Evolutionary conservation across 2,113 vertebrate genomes (phyloP).

Genomic region (Gopherus flavomarginatus): DNA sequence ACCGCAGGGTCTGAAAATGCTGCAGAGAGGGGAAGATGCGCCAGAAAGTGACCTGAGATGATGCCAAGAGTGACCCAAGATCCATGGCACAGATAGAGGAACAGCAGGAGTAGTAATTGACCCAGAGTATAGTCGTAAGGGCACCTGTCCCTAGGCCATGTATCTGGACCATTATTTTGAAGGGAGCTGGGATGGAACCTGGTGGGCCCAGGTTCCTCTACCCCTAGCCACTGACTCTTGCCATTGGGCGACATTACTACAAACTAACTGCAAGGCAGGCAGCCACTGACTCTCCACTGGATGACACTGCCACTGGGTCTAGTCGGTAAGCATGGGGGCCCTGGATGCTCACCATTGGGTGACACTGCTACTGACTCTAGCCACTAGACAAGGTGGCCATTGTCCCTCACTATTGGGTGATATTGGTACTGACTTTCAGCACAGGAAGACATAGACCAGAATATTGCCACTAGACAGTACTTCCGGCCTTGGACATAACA

Average conservation of each 20-base stretch:
- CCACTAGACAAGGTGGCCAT: background rate
- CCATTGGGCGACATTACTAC: background rate
- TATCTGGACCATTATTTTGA: background rate
- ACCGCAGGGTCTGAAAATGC: background rate
- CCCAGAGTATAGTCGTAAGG: background rate
- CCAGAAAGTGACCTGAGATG: background rate
- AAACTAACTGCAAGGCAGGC: background rate
- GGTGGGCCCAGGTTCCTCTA: background rate
- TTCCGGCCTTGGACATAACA: no score
- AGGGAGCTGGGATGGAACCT: background rate
- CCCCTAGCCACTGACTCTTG: background rate
- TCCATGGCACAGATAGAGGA: background rate
- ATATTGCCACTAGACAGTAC: background rate
- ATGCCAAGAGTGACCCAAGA: background rate
- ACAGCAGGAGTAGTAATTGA: background rate
- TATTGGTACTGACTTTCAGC: background rate
- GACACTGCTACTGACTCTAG: background rate
- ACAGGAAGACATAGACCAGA: background rate
- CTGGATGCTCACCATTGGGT: background rate
- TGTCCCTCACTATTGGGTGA: background rate
- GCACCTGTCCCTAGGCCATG: background rate
- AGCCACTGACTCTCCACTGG: background rate
- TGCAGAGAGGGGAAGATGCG: background rate
- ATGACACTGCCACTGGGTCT: background rate
- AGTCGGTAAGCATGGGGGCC: background rate